A percentile compares a stretch with the other conserved stretches of the same genome.
Evolutionary conservation across 2,888 invertebrate genomes (phyloP).

Genomic region (Epistrophella euchroma): DNA sequence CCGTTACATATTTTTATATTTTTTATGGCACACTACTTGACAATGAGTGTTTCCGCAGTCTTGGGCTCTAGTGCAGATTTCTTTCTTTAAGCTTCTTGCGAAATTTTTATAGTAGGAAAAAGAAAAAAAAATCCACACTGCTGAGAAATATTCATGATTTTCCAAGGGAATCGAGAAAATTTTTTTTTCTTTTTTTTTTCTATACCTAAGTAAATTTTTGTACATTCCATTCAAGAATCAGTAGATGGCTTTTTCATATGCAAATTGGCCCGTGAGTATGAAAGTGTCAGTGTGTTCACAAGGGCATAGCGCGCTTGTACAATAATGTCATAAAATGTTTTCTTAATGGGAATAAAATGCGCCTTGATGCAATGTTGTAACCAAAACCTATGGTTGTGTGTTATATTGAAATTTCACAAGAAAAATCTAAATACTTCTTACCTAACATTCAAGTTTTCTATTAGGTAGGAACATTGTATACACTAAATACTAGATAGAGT

Average conservation of each 20-base stretch:
- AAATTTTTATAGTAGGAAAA: conserved; percentile 22
- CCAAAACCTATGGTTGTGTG: not conserved
- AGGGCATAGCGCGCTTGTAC: conserved; percentile 9
- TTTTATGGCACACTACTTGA: conserved; percentile 70
- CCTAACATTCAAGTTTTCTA: too few relatives aligned
- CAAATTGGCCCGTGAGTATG: conserved; percentile 50
- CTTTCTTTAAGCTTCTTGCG: conserved; percentile 43
- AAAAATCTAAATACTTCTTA: too few relatives aligned
- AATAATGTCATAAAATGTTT: conserved; percentile 49
- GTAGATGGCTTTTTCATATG: conserved; percentile 65
- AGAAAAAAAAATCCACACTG: conserved; percentile 48
- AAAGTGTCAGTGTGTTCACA: not conserved
- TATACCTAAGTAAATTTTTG: conserved; percentile 36
- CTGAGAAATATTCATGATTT: conserved; percentile 55
- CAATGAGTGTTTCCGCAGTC: conserved; percentile 56
- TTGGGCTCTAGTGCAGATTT: conserved; percentile 51
- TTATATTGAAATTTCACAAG: too few relatives aligned
- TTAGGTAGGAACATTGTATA: too few relatives aligned
- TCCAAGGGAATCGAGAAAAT: conserved; percentile 40
- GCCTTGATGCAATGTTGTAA: conserved; percentile 5
- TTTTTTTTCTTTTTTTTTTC: conserved; percentile 9
- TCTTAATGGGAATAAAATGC: conserved; percentile 43
- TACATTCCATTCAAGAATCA: conserved; percentile 64
- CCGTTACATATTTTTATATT: conserved; percentile 60
- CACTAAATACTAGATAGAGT: too few relatives aligned